Evolutionary conservation across 1,140 invertebrate genomes (phyloP), one percentile per base, ranked within the genome.

Genomic region (Euwallacea fornicatus): DNA sequence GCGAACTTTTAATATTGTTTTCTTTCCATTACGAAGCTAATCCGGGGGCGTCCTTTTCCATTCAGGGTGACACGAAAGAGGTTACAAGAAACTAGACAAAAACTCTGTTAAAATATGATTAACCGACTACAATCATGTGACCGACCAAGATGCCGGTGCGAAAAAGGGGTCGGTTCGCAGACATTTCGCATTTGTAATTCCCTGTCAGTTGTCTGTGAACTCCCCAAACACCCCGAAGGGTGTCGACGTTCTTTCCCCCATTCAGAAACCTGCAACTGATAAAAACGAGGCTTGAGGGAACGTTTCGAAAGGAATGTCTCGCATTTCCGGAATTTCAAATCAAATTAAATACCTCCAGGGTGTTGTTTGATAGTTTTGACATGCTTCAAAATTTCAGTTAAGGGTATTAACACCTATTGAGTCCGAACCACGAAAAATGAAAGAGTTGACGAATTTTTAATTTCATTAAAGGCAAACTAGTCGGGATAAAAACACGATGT

Each of bases 101-200:
- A 50, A 50, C 46, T 11, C 46, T 50, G 46, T 50, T 50, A 50
- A 50, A 50, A 50, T 50, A 50, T 50, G 46, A 50, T 13, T 50
- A 50, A 89, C 88, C 86, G 67, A 86, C 84, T 60, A 89, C 84
- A 67, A 82, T 81, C 81, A 89, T 85, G 44, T 75, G 76, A 43
- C 83, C 82, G 21, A 77, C 78, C 68, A 83, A 78, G 54, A 84
- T 81, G n/a, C 84, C 80, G 0, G 86, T 87, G 77, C 88, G 85
- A 70, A 86, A 88, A 60, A 81, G 76, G 0, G 87, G 87, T 0
- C 81, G 80, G 68, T 88, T 87, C 7, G 86, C 86, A 0, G 87
- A 86, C 59, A 88, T 85, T 75, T 89, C 87, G 75, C 88, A 89
- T 76, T 85, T 88, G 79, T 88, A 89, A 43, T 74, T 76, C 3